A percentile compares a stretch with the other conserved stretches of the same genome.
Evolutionary conservation across 2,113 vertebrate species (phyloP).

Genomic region (Bucco capensis): DNA sequence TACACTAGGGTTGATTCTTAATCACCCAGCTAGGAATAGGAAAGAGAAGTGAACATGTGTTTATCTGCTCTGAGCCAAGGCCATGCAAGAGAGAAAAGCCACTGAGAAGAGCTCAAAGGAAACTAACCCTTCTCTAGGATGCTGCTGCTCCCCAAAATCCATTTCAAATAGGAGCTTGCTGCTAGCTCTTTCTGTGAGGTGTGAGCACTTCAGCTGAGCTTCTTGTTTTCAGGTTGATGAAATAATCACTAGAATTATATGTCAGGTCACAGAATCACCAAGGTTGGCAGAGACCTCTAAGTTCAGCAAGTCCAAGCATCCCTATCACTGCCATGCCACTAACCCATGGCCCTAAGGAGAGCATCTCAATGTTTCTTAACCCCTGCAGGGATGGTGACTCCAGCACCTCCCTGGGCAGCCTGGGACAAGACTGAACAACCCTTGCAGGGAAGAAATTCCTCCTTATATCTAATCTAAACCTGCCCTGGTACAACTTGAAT

Average conservation of each 20-base stretch:
- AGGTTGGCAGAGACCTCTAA: no score
- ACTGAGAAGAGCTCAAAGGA: background rate
- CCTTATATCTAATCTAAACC: no score
- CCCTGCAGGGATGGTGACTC: no score
- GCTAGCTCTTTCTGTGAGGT: background rate
- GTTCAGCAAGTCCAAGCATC: no score
- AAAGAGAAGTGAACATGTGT: background rate
- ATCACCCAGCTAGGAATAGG: background rate
- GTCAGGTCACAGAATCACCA: no score
- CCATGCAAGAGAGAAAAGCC: background rate
- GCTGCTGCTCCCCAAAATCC: background rate
- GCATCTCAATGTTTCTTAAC: no score
- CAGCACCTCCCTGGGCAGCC: no score
- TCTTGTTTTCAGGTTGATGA: background rate
- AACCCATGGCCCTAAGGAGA: no score
- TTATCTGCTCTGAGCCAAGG: background rate
- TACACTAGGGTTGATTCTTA: background rate
- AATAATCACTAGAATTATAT: slow-evolving; percentile 7
- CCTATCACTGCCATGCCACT: no score
- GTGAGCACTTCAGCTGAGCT: background rate
- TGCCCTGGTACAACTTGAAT: no score
- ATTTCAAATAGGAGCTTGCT: background rate
- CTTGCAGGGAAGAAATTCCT: no score
- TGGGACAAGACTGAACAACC: no score
- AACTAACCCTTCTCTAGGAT: background rate